These are phyloP conservation scores for Cavia porcellus DNA, from an alignment of 2,113 vertebrate genomes.

Conservation along the genomic window DNA sequence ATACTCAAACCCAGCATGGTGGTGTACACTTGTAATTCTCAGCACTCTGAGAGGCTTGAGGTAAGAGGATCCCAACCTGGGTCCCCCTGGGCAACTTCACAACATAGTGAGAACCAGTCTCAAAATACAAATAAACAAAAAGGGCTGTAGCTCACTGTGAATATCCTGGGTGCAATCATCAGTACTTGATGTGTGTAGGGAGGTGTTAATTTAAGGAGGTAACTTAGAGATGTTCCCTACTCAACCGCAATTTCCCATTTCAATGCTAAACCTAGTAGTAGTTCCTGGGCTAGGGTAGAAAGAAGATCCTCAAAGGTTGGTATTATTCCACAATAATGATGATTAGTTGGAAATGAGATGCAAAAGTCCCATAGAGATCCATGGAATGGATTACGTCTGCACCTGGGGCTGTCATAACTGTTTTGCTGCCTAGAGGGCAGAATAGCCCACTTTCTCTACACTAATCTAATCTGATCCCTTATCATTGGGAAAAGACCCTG, in stretches of 20 bases:
- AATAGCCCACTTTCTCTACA: not conserved
- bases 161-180: not conserved
- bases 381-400: not conserved
- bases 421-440: conserved; percentile 3
- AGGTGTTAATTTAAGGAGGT: not conserved
- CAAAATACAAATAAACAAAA: not conserved
- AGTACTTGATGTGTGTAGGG: not conserved
- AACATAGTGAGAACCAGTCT: not conserved
- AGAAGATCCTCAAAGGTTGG: conserved; percentile 1
- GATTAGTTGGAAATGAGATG: conserved; percentile 1
- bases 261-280: not conserved
- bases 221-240: not conserved
- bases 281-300: not conserved
- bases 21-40: not conserved
- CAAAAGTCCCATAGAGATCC: conserved; percentile 10
- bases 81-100: not conserved
- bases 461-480: not conserved
- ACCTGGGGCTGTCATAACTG: not conserved
- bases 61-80: not conserved
- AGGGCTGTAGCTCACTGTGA: not conserved
- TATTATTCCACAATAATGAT: not conserved
- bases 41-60: not conserved
- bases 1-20: not conserved
- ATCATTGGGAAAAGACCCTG: not conserved
- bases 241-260: not conserved